phyloP scores from a whole-genome alignment of 2,888 invertebrate genomes.

The Urechis unicinctus region DNA sequence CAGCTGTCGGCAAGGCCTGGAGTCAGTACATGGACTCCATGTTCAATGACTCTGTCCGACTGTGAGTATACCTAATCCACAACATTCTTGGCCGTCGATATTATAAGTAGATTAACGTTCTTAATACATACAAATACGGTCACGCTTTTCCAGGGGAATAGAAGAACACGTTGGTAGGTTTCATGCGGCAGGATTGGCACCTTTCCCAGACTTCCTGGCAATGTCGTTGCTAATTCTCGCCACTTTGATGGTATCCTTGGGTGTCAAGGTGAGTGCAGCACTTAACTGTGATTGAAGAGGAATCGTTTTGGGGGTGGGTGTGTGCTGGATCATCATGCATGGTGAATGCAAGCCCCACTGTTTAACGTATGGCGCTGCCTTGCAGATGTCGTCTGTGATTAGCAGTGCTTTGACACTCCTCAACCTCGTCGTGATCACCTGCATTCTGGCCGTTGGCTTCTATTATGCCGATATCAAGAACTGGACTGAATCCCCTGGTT shows the following conservation, averaged over 20 bases:
- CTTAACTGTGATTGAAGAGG: neutral
- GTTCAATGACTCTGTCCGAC: slow-evolving; percentile 33
- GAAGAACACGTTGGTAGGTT: slow-evolving; percentile 8
- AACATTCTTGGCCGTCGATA: neutral
- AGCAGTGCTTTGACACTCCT: slow-evolving; percentile 30
- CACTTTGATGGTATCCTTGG: slow-evolving; percentile 14
- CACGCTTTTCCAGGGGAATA: slow-evolving; percentile 7
- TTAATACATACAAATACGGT: no score
- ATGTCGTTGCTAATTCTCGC: slow-evolving; percentile 13
- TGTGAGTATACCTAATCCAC: slow-evolving; percentile 19
- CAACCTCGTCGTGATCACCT: slow-evolving; percentile 32
- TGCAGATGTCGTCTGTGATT: slow-evolving; percentile 31
- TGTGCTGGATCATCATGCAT: no score
- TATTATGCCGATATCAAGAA: slow-evolving; percentile 14
- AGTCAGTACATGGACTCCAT: slow-evolving; percentile 42
- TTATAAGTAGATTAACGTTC: no score
- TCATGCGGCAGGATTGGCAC: slow-evolving; percentile 10
- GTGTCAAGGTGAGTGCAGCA: slow-evolving; percentile 18
- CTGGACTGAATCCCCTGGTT: slow-evolving; percentile 19
- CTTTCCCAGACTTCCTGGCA: slow-evolving; percentile 20
- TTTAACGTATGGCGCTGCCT: neutral
- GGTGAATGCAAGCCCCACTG: neutral
- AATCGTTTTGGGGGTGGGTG: no score
- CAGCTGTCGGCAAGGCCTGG: slow-evolving; percentile 42
- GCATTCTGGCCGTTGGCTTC: slow-evolving; percentile 34